Conservation (phyloP, 2,113 vertebrate species). For the Xenopus tropicalis region UCB_Xtro_10.0 CM004448.2:88641501-88642000, state of each 20-base stretch:
- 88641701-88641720: neutral
- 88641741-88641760: neutral
- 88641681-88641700: neutral
- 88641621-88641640: conserved; percentile 5
- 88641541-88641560: neutral
- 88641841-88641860: conserved; percentile 44
- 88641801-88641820: too few relatives aligned
- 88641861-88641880: conserved; percentile 45
- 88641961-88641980: too few relatives aligned
- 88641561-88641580: neutral
- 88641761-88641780: too few relatives aligned
- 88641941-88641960: too few relatives aligned
- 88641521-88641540: conserved; percentile 9
- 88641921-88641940: too few relatives aligned
- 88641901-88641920: too few relatives aligned
- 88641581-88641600: conserved; percentile 1
- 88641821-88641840: too few relatives aligned
- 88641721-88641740: neutral
- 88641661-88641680: neutral
- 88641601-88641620: conserved; percentile 2
- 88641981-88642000: too few relatives aligned
- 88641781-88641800: too few relatives aligned
- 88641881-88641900: too few relatives aligned
- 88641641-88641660: conserved; percentile 1
- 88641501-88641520: conserved; percentile 5